Conservation (phyloP, 2,888 invertebrate genomes). For the Reticulitermes lucifugus region DNA sequence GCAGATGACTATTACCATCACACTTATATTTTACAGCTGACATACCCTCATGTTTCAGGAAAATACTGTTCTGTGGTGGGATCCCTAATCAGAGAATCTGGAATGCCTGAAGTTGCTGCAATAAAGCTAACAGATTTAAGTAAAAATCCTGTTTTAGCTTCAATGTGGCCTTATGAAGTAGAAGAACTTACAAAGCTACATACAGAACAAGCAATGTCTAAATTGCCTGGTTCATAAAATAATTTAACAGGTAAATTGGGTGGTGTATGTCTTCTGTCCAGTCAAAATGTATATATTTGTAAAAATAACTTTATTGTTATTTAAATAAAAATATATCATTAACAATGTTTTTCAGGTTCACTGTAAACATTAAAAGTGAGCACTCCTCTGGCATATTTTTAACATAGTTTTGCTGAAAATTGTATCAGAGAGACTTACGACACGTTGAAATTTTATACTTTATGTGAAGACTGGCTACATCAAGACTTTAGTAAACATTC, state of each 20-base stretch:
- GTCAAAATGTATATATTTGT: constrained; percentile 14
- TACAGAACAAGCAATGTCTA: constrained; percentile 34
- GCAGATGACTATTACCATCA: no score
- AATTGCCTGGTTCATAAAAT: not conserved
- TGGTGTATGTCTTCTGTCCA: no score
- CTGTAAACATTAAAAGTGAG: constrained; percentile 39
- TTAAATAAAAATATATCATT: constrained; percentile 44
- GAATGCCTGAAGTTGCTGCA: constrained; percentile 53
- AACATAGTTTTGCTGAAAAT: no score
- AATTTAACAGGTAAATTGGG: no score
- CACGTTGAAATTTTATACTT: not conserved
- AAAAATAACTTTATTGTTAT: constrained; percentile 43
- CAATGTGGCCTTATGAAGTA: constrained; percentile 55
- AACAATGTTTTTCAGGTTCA: constrained; percentile 22
- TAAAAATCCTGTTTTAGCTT: constrained; percentile 36
- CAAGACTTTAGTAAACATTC: not conserved
- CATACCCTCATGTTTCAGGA: constrained; percentile 45
- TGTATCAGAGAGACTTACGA: no score
- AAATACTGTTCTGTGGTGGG: constrained; percentile 53
- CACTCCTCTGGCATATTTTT: not conserved
- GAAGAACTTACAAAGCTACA: constrained; percentile 49
- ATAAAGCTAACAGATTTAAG: constrained; percentile 47
- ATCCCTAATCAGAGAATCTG: constrained; percentile 47
- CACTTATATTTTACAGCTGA: no score
- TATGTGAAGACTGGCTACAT: not conserved